Evolutionary conservation across 2,113 vertebrate genomes (phyloP).

Genomic region (Pseudorasbora parva): DNA sequence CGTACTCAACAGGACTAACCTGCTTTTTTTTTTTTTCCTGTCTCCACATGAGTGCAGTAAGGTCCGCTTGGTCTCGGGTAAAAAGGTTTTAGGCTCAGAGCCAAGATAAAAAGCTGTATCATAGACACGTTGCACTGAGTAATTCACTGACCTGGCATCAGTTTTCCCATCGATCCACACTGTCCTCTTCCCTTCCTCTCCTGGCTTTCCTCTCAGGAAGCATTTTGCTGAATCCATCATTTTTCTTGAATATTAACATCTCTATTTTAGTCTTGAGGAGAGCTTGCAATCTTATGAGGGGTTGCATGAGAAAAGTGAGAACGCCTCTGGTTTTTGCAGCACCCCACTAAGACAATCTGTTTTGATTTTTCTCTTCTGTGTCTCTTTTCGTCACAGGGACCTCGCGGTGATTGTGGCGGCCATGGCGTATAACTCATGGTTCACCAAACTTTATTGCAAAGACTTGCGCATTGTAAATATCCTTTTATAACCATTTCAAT

Average conservation of each 20-base stretch:
- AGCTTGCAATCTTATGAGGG: conserved; percentile 44
- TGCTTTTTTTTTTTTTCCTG: conserved; percentile 46
- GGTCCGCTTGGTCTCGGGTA: conserved; percentile 9
- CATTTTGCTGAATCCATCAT: conserved; percentile 68
- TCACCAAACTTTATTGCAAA: conserved; percentile 90
- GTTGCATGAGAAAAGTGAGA: conserved; percentile 44
- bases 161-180: conserved; percentile 63
- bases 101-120: conserved; percentile 69
- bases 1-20: conserved; percentile 60
- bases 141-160: conserved; percentile 67
- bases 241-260: conserved; percentile 56
- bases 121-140: conserved; percentile 63
- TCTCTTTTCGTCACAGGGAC: conserved; percentile 76
- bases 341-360: background rate
- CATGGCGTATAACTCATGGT: conserved; percentile 92
- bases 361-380: conserved; percentile 28
- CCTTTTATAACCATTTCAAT: background rate
- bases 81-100: conserved; percentile 64
- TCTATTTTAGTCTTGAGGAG: conserved; percentile 37
- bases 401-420: conserved; percentile 91
- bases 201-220: conserved; percentile 48
- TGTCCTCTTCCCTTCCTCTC: conserved; percentile 41
- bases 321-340: background rate
- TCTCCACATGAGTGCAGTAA: background rate
- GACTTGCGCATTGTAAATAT: conserved; percentile 86